A percentile compares a stretch with the other conserved stretches of the same genome.
These are phyloP conservation scores for Hesperophylax magnus DNA, from an alignment of 1,140 invertebrate genomes.

Conservation along the genomic window DNA sequence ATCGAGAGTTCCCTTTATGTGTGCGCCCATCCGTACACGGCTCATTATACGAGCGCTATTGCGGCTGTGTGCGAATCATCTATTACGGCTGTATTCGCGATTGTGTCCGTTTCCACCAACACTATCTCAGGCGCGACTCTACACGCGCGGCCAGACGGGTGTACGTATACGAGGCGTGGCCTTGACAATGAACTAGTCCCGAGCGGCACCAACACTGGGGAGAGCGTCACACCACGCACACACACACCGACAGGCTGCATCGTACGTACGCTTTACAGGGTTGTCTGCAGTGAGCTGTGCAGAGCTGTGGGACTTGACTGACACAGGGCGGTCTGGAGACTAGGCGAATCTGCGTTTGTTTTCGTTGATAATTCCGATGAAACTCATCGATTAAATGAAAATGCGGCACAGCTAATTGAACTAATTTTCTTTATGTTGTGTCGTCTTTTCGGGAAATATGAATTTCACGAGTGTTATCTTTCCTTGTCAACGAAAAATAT, in stretches of 20 bases:
- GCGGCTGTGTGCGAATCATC: conserved; percentile 6
- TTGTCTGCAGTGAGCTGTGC: neutral
- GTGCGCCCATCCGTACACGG: neutral
- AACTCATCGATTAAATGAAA: no score
- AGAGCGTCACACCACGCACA: neutral
- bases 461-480: no score
- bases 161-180: conserved; percentile 38
- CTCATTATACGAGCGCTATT: neutral
- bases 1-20: conserved; percentile 47
- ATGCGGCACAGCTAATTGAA: no score
- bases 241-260: conserved; percentile 14
- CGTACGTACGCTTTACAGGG: conserved; percentile 1
- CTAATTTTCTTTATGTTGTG: no score
- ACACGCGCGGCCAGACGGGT: conserved; percentile 17
- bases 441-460: no score
- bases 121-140: neutral
- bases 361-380: no score
- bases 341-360: no score
- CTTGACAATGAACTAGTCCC: conserved; percentile 56
- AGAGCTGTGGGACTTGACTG: no score
- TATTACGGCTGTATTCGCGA: neutral
- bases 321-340: no score
- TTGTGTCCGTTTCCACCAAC: conserved; percentile 9
- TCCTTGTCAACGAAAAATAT: no score
- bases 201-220: conserved; percentile 1